Evolutionary conservation across 1,140 invertebrate genomes (phyloP).

Genomic region (Rhyacophila brunnea): DNA sequence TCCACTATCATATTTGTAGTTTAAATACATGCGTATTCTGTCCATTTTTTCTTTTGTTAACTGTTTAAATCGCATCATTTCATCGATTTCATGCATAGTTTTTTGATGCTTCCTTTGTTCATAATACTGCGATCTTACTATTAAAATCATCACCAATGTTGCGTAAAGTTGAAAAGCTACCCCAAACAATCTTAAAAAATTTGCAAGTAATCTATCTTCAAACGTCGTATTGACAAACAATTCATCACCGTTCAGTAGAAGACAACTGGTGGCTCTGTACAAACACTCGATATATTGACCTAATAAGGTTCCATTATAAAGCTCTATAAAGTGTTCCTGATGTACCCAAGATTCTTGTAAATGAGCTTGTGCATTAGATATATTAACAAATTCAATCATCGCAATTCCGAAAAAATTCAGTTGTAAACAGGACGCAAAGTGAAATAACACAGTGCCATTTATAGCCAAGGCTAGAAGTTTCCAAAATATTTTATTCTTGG

Average conservation of each 20-base stretch:
- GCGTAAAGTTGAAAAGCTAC: background rate
- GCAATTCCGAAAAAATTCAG: constrained; percentile 3
- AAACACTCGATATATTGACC: background rate
- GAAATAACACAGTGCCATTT: background rate
- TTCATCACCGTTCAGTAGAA: background rate
- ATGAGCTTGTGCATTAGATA: background rate
- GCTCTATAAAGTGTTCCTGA: background rate
- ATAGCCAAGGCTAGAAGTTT: background rate
- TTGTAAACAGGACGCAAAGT: background rate
- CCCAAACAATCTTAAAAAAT: background rate
- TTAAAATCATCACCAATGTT: background rate
- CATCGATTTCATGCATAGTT: background rate
- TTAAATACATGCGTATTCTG: constrained; percentile 1
- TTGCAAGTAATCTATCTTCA: background rate
- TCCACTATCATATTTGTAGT: background rate
- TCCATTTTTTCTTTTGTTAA: background rate
- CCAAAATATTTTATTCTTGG: background rate
- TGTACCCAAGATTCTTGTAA: background rate
- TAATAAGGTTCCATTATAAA: background rate
- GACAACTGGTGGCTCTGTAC: background rate
- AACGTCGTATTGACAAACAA: background rate
- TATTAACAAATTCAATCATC: no score
- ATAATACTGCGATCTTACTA: background rate
- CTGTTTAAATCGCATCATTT: constrained; percentile 2
- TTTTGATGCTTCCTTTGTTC: background rate